Base-by-base conservation (phyloP, 2,113 vertebrate genomes). In the Elgaria multicarinata region DNA sequence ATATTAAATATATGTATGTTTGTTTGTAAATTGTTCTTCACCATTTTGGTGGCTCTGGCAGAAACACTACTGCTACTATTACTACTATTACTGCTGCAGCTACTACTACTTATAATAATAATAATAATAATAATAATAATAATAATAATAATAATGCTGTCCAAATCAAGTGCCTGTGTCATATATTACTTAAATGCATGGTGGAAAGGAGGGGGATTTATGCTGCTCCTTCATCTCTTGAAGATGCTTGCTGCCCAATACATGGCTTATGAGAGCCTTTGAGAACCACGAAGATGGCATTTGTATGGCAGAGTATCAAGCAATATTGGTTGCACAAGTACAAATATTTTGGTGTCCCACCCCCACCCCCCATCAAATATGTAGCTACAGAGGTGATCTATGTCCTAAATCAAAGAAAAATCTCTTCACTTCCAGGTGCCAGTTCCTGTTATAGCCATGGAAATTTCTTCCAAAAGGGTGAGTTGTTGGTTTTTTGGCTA, bases 381-480 rank as follows among this genome's bases (percentile, higher is more conserved):
- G 4, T 76, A 39, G 42, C 12, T 64, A 58, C 86, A 87, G 81
- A 24, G 2, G 64, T 81, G 1, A 79, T 75, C 10, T 67, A 46
- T 26, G n/a, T 85, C 0, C 1, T 92, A 94, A 91, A 94, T 62
- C 9, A 93, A 94, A 91, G 2, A 89, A 93, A 86, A 85, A 16
- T 87, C 84, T 91, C 1, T 28, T 95, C 26, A 79, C 90, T 94
- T 96, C 88, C 91, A 99, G 99, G 96, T 98, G 77, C 97, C 98
- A 58, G 96, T 96, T 92, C 97, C 98, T 87, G 97, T 99, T 90
- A 96, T 97, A 93, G 98, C 98, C 93, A 98, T 99, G 96, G 97
- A 99, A 92, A 99, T 99, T 93, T 99, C 99, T 86, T 97, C 98
- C 79, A 99, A 99, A 97, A 97, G 98, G 95, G 99, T 99, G 98